Conservation (phyloP, 2,888 invertebrate genomes). For the Drosophila colorata region DNA sequence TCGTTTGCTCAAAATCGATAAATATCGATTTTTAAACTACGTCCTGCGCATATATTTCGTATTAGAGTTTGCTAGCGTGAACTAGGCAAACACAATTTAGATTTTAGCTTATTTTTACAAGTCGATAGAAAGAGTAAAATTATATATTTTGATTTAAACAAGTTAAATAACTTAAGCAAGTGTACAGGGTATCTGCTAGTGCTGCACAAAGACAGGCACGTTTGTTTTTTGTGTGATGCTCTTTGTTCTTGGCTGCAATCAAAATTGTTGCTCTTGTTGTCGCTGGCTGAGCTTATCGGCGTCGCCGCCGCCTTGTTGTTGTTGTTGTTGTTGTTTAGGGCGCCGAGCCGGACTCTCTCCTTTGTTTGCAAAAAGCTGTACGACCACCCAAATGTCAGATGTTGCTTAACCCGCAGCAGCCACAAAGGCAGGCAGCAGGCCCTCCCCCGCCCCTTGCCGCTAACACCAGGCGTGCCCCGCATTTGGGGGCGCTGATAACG, state of each 20-base stretch:
- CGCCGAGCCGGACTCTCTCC: slow-evolving; percentile 27
- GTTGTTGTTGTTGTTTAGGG: slow-evolving; percentile 22
- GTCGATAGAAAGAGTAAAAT: no score
- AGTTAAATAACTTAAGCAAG: no score
- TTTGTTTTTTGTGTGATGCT: slow-evolving; percentile 20
- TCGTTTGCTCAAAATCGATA: no score
- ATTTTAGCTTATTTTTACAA: no score
- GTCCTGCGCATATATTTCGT: no score
- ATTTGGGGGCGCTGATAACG: slow-evolving; percentile 12
- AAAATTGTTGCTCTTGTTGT: slow-evolving; percentile 42
- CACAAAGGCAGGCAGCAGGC: slow-evolving; percentile 6
- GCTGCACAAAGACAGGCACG: not conserved
- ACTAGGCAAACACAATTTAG: no score
- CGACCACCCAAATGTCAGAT: slow-evolving; percentile 52
- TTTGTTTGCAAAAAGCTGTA: slow-evolving; percentile 57
- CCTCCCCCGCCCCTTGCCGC: not conserved
- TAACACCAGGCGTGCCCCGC: not conserved
- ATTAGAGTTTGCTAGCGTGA: no score
- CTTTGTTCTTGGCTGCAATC: slow-evolving; percentile 57
- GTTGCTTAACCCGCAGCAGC: slow-evolving; percentile 49
- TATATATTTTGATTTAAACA: no score
- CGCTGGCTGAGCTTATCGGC: slow-evolving; percentile 43
- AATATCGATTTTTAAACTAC: no score
- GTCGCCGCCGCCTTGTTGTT: slow-evolving; percentile 12
- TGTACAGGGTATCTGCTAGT: not conserved